Conservation (phyloP, 2,888 invertebrate genomes). For the Trileptium ribeirensis region DNA sequence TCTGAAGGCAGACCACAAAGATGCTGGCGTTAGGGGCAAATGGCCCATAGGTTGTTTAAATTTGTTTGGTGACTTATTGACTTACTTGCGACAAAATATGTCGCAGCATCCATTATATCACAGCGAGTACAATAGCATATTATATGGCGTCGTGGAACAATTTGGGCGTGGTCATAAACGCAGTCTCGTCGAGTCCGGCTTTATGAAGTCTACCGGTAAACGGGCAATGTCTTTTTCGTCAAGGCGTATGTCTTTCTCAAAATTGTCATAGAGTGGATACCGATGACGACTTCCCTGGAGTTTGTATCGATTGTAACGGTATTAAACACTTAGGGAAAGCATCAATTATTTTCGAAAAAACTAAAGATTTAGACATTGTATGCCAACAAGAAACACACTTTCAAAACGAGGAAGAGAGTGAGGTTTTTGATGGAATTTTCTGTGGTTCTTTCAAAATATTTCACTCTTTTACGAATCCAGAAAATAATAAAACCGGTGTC, state of each 20-base stretch:
- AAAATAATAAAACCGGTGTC: not conserved
- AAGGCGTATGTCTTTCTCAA: too few species aligned
- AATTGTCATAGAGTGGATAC: too few species aligned
- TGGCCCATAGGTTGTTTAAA: not conserved
- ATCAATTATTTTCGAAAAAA: not conserved
- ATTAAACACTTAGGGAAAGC: not conserved
- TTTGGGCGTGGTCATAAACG: not conserved
- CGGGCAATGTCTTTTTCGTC: not conserved
- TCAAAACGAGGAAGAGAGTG: not conserved
- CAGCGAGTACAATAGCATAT: not conserved
- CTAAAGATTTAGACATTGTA: not conserved
- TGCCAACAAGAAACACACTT: not conserved
- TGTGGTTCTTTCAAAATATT: not conserved
- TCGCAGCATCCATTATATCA: not conserved
- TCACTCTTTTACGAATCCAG: not conserved
- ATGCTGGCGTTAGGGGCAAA: not conserved
- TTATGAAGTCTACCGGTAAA: too few species aligned
- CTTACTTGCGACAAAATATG: not conserved
- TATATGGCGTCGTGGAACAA: not conserved
- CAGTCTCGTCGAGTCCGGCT: too few species aligned
- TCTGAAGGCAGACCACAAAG: not conserved
- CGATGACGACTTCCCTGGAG: not conserved
- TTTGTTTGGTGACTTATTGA: not conserved
- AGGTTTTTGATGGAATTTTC: not conserved
- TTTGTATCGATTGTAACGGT: not conserved